Evolutionary conservation across 1,140 invertebrate species (phyloP), one percentile per base, ranked within the genome.

Genomic region (Hyphantria cunea): DNA sequence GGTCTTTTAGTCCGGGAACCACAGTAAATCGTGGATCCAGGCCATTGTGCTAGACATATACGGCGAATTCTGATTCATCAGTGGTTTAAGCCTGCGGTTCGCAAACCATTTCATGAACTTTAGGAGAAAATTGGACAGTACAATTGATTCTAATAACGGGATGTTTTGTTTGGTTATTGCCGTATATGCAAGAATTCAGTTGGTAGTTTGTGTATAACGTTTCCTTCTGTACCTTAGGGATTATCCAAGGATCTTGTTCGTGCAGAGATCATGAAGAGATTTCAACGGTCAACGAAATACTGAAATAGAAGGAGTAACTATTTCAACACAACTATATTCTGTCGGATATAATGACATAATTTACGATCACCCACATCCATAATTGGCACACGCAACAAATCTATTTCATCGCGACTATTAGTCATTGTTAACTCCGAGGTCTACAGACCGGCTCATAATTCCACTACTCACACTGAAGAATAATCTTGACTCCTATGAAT

Each of bases 21-120:
- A 69, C 52, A 59, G 64, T 66, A 72, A 68, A 75, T 66, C 73
- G 70, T 73, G 71, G 72, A 76, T 65, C 65, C 60, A 47, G 51
- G 64, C 72, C 74, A 80, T 76, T 78, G 73, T 74, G 56, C 48
- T 15, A 54, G 68, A 76, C 78, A 9, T 80, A 80, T 80, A 80
- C 72, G 78, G 78, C 41, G 68, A 66, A 74, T 76, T 74, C 63
- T 44, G 50, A 71, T 66, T 73, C 66, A 68, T 64, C 54, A 64
- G 32, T 67, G 71, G 71, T 71, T 68, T 73, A 72, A 78, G 73
- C 76, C 69, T 62, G 42, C 52, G 45, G 68, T 61, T 71, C 70
- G 56, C 55, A 52, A 51, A 51, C 65, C 56, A 63, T 69, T 67
- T 54, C 63, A 49, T 64, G 66, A 69, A 64, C 70, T 73, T 71